These are phyloP conservation scores for Pungitius pungitius DNA, from an alignment of 2,113 vertebrate genomes.

Conservation along the genomic window DNA sequence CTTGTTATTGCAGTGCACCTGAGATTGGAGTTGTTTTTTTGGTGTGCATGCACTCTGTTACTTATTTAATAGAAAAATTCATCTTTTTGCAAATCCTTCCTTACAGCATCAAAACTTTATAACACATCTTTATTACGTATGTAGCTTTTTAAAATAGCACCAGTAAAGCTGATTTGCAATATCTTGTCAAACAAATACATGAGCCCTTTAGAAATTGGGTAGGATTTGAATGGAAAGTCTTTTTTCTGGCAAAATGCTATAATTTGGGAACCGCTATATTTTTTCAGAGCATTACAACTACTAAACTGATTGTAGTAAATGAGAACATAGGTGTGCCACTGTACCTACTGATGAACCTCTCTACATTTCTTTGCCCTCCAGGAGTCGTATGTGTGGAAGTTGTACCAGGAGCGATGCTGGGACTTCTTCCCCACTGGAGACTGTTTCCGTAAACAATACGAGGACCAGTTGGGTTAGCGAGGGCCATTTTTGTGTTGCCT, in stretches of 20 bases:
- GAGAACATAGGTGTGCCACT: background rate
- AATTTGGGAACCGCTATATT: too few relatives aligned
- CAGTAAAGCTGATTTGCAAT: too few relatives aligned
- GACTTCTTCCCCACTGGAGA: constrained; percentile 98
- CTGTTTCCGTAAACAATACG: constrained; percentile 98
- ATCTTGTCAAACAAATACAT: too few relatives aligned
- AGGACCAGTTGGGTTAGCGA: constrained; percentile 93
- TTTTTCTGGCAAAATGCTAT: background rate
- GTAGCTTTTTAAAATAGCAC: too few relatives aligned
- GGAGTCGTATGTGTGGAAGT: constrained; percentile 99
- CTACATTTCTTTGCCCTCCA: constrained; percentile 71
- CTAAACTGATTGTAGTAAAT: background rate
- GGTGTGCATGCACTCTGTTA: constrained; percentile 6
- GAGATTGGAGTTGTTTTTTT: constrained; percentile 25
- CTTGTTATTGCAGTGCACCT: constrained; percentile 39
- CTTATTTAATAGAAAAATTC: constrained; percentile 19
- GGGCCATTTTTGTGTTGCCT: background rate
- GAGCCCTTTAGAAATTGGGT: too few relatives aligned
- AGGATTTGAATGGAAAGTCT: background rate
- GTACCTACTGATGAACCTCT: background rate
- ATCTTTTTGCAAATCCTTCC: background rate
- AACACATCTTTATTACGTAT: too few relatives aligned
- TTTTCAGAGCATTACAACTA: too few relatives aligned
- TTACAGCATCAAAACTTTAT: background rate
- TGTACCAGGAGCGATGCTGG: constrained; percentile 99